Percentiles rank a stretch among this genome's conserved stretches.
phyloP scores from a whole-genome alignment of 1,140 invertebrate species.

The Procambarus clarkii region DNA sequence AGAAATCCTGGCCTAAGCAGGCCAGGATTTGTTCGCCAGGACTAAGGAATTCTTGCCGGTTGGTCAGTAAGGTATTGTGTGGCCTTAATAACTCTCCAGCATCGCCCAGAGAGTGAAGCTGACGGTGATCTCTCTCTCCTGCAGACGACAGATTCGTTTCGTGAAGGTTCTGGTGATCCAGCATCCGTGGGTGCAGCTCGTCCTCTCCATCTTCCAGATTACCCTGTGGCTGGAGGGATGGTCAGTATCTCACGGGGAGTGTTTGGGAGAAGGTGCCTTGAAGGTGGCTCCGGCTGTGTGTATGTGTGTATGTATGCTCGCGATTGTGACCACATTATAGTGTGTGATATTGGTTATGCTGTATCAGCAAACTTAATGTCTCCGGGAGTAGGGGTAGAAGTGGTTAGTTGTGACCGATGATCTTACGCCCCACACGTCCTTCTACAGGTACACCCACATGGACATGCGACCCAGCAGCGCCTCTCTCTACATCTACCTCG shows the following conservation, averaged over 20 bases:
- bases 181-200: constrained; percentile 64
- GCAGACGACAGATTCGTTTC: constrained; percentile 62
- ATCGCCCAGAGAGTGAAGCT: too few species aligned
- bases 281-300: too few species aligned
- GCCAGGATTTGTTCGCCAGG: too few species aligned
- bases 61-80: too few species aligned
- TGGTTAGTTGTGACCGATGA: too few species aligned
- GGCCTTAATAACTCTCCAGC: too few species aligned
- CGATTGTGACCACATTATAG: too few species aligned
- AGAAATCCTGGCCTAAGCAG: too few species aligned
- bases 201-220: constrained; percentile 65
- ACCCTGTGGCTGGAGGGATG: constrained; percentile 67
- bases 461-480: constrained; percentile 43
- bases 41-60: too few species aligned
- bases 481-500: constrained; percentile 65
- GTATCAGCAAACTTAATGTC: not conserved
- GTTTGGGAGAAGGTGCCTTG: too few species aligned
- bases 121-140: not conserved
- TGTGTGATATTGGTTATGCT: too few species aligned
- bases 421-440: not conserved
- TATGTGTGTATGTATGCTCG: too few species aligned
- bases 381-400: not conserved
- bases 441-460: constrained; percentile 53
- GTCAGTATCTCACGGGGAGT: constrained; percentile 29
- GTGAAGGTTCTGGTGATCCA: constrained; percentile 65